Evolutionary conservation across 1,140 invertebrate genomes (phyloP).

Genomic region (Dendroctonus valens): DNA sequence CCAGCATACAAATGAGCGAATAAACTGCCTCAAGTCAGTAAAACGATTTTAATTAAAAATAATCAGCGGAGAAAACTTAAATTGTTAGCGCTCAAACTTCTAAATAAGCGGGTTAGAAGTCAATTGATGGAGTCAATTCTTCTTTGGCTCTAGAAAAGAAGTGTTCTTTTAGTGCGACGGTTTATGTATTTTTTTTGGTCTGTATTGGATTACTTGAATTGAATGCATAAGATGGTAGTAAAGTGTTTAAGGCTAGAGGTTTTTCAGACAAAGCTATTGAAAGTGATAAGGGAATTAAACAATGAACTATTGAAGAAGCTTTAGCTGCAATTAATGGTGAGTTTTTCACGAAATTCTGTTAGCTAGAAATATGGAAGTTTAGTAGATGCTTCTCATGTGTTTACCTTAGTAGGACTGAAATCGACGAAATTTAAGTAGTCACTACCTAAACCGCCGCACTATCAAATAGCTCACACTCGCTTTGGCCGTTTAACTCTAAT

Average conservation of each 20-base stretch:
- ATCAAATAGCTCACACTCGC: no score
- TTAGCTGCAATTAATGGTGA: neutral
- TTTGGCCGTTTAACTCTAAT: constrained; percentile 8
- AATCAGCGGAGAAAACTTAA: constrained; percentile 25
- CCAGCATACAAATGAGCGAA: constrained; percentile 10
- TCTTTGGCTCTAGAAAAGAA: constrained; percentile 10
- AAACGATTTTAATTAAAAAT: constrained; percentile 25
- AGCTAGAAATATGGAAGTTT: no score
- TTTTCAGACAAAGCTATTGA: neutral
- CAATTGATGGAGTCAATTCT: constrained; percentile 11
- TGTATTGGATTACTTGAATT: neutral
- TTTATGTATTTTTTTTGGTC: neutral
- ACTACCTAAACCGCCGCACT: no score
- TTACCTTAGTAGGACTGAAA: no score
- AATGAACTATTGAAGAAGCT: neutral
- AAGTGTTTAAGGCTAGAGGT: neutral
- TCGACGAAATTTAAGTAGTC: no score
- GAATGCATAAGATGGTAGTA: neutral
- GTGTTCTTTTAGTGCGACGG: constrained; percentile 12
- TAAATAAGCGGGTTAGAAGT: constrained; percentile 29
- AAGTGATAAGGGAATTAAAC: neutral
- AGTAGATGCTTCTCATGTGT: no score
- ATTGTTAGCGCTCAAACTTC: constrained; percentile 31
- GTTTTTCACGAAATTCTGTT: no score
- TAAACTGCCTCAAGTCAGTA: constrained; percentile 3